Evolutionary conservation across 2,888 invertebrate genomes (phyloP).

Genomic region (Ophioninae sp.): DNA sequence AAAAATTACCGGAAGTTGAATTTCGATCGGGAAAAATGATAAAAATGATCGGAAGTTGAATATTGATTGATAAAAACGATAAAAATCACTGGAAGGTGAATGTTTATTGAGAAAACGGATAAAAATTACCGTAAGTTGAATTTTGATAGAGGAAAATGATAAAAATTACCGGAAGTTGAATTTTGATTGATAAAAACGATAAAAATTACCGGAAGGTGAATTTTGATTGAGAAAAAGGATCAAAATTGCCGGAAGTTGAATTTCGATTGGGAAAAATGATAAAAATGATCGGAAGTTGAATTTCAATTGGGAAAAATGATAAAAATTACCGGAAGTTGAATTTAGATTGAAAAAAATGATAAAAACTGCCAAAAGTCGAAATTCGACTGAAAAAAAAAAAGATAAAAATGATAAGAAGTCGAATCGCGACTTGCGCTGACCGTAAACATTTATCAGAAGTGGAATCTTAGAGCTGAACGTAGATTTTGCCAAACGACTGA

Average conservation of each 20-base stretch:
- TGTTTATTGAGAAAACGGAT: no score
- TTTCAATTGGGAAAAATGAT: background rate
- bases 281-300: background rate
- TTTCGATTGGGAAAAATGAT: background rate
- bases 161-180: background rate
- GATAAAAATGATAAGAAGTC: background rate
- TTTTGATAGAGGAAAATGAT: background rate
- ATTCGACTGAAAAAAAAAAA: no score
- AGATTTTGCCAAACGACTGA: conserved; percentile 31
- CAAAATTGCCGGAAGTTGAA: background rate
- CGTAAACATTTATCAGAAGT: background rate
- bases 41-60: no score
- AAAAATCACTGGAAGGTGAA: background rate
- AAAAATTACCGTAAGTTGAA: background rate
- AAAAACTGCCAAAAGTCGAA: background rate
- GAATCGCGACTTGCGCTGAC: background rate
- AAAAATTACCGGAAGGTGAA: background rate
- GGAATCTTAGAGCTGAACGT: background rate
- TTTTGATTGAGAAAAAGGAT: background rate
- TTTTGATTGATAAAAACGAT: background rate
- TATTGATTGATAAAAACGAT: no score
- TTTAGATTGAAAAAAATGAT: background rate
- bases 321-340: background rate
- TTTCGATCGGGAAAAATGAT: no score
- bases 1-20: no score